Conservation (phyloP, 2,888 invertebrate genomes). For the Drosophila recens region DNA sequence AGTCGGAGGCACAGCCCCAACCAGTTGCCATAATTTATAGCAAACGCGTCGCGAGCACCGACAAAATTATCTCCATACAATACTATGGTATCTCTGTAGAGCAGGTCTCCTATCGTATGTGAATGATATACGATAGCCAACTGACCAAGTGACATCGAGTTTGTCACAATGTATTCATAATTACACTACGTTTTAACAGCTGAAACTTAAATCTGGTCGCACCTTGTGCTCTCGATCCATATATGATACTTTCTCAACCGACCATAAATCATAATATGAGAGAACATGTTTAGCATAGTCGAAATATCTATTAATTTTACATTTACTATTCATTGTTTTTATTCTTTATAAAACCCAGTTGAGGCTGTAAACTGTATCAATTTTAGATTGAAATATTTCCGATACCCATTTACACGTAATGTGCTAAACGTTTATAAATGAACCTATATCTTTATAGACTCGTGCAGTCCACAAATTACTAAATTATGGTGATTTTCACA, state of each 20-base stretch:
- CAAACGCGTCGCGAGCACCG: slow-evolving; percentile 43
- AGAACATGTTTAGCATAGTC: neutral
- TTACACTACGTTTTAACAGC: slow-evolving; percentile 15
- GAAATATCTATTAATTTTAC: neutral
- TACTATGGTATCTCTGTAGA: slow-evolving; percentile 31
- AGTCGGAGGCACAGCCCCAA: slow-evolving; percentile 39
- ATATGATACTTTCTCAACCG: neutral
- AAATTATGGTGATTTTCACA: slow-evolving; percentile 2
- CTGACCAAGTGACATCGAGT: slow-evolving; percentile 60
- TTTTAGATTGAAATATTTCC: neutral
- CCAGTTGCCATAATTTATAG: slow-evolving; percentile 71
- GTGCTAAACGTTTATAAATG: neutral
- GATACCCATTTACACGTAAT: slow-evolving; percentile 4
- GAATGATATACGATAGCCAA: slow-evolving; percentile 51
- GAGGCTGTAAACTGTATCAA: neutral
- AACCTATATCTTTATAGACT: neutral
- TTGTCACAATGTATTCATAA: slow-evolving; percentile 59
- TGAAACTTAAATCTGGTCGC: slow-evolving; percentile 10
- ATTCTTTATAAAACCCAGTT: neutral
- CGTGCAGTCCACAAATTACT: slow-evolving; percentile 1
- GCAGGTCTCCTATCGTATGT: slow-evolving; percentile 30
- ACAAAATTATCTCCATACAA: slow-evolving; percentile 71
- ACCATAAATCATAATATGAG: slow-evolving; percentile 1
- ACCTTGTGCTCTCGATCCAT: slow-evolving; percentile 9
- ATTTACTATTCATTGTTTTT: neutral